These are phyloP conservation scores for Parauchenoglanis punctatus DNA, from an alignment of 2,797 vertebrate genomes.

Conservation along the genomic window DNA sequence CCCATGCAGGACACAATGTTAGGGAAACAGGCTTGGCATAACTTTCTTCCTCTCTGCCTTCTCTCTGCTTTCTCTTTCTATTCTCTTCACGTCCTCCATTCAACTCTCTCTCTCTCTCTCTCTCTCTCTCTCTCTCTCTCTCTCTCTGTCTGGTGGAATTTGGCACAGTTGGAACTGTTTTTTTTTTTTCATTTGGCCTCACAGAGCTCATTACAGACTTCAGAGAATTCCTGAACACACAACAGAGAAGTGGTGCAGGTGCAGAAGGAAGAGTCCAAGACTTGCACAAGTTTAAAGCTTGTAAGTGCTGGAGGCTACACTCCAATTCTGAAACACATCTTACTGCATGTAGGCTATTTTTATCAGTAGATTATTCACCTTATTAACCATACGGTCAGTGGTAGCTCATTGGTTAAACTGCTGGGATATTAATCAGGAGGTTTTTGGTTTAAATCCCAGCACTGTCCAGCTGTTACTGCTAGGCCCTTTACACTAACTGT, in stretches of 20 bases:
- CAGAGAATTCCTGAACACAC: conserved; percentile 98
- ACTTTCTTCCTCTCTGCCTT: background rate
- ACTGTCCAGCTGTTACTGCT: too few relatives aligned
- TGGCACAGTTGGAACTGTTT: conserved; percentile 80
- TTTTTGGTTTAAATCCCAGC: background rate
- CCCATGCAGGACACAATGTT: background rate
- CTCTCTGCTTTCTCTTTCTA: conserved; percentile 43
- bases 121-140: conserved; percentile 25
- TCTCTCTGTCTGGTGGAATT: conserved; percentile 87
- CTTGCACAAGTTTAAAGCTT: background rate
- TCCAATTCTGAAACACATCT: background rate
- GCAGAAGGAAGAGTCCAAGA: conserved; percentile 71
- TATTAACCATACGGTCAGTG: background rate
- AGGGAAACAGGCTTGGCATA: background rate
- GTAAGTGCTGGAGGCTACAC: background rate
- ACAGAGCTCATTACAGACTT: conserved; percentile 99
- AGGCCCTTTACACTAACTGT: too few relatives aligned
- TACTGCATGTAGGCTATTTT: background rate
- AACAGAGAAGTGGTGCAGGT: conserved; percentile 89
- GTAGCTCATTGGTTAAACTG: too few relatives aligned
- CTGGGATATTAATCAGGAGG: too few relatives aligned
- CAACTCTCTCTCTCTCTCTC: conserved; percentile 35
- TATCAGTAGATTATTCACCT: too few relatives aligned
- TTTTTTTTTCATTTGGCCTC: conserved; percentile 73
- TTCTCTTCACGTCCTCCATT: conserved; percentile 12